Evolutionary conservation across 1,140 invertebrate species (phyloP).

Genomic region (Drosophila obscura): DNA sequence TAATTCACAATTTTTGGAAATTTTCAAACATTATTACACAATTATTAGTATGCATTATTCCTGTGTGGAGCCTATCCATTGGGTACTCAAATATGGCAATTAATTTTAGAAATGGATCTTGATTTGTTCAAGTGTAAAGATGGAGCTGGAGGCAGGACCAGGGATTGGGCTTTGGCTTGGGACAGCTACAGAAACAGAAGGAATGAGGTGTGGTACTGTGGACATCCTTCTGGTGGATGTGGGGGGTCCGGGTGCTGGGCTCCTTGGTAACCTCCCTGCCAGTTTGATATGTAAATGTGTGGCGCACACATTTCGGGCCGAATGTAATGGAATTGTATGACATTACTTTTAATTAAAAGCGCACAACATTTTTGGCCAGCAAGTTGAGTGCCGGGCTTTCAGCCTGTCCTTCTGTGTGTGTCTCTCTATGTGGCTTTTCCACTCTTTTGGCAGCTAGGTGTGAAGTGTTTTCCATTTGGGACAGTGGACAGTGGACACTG

Average conservation of each 20-base stretch:
- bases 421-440: constrained; percentile 6
- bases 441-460: constrained; percentile 64
- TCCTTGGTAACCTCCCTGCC: constrained; percentile 29
- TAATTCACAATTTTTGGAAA: no score
- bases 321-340: constrained; percentile 82
- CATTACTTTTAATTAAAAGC: constrained; percentile 84
- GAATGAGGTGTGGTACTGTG: neutral
- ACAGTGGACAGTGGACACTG: constrained; percentile 17
- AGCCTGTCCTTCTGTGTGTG: constrained; percentile 32
- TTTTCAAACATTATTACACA: no score
- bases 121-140: neutral
- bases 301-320: constrained; percentile 75
- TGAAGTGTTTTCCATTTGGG: constrained; percentile 57
- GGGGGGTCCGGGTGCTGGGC: constrained; percentile 10
- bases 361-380: constrained; percentile 79
- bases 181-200: no score
- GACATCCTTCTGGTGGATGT: constrained; percentile 18
- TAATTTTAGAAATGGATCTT: no score
- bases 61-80: no score
- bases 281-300: constrained; percentile 81
- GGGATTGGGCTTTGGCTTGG: no score
- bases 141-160: constrained; percentile 12
- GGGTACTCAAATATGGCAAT: no score
- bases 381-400: constrained; percentile 58
- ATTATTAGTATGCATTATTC: no score